Evolutionary conservation across 2,113 vertebrate species (phyloP).

Genomic region (Passer domesticus): DNA sequence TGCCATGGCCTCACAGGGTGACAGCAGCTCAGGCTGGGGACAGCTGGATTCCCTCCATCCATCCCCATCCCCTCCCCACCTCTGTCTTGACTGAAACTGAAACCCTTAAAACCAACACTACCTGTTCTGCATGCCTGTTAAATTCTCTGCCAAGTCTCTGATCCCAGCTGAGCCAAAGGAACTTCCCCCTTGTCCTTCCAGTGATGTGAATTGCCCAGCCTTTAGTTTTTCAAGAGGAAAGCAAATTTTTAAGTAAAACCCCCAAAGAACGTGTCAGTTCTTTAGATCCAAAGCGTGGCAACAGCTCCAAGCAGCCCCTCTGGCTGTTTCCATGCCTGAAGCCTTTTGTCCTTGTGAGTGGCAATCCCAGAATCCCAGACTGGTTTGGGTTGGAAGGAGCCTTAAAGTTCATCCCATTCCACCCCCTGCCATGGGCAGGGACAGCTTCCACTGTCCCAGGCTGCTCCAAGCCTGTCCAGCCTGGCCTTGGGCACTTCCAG

Average conservation of each 20-base stretch:
- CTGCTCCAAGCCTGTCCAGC: fast-evolving
- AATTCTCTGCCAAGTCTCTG: conserved; percentile 26
- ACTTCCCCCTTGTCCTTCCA: neutral
- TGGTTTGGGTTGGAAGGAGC: neutral
- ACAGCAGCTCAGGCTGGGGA: conserved; percentile 9
- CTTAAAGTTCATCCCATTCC: neutral
- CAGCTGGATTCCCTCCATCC: conserved; percentile 52
- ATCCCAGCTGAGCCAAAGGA: conserved; percentile 30
- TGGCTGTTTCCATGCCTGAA: neutral
- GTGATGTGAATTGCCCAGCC: neutral
- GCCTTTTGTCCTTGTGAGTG: neutral
- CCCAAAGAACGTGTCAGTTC: neutral
- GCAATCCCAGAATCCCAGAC: neutral
- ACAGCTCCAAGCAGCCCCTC: fast-evolving
- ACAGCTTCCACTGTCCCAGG: neutral
- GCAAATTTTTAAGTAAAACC: neutral
- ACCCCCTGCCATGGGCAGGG: neutral
- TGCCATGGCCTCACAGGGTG: neutral
- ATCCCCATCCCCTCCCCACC: neutral
- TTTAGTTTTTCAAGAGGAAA: neutral
- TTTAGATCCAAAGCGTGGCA: neutral
- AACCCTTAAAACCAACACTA: neutral
- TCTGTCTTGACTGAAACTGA: conserved; percentile 25
- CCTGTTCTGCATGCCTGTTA: conserved; percentile 13
- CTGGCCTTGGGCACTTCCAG: neutral